Base-by-base conservation (phyloP, 2,797 vertebrate species). In the Rhabdomys pumilio region DNA sequence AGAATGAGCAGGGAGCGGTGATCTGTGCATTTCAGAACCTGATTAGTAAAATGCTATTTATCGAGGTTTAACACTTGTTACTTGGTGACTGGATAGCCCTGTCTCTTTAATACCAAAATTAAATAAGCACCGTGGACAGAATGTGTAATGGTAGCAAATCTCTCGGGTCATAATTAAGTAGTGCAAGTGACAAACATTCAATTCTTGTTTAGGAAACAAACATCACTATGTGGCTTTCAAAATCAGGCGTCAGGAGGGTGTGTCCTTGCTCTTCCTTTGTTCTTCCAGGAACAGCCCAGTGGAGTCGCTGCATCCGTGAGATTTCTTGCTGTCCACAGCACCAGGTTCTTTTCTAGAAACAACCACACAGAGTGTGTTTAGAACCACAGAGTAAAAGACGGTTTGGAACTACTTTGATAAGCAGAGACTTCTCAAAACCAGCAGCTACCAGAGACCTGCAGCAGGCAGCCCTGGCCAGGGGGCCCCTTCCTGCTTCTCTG, bases 121-220 rank as follows among this genome's bases (percentile, higher is more conserved):
- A 97, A 98, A 88, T n/a, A 55, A 61, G 24, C 81, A 38, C 65
- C 6, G 55, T 73, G 85, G 88, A 93, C 94, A 81, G 81, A 89
- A 95, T 73, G 92, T n/a, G 88, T 89, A 89, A 86, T n/a, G 87
- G 80, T 94, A 89, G 67, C 79, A 94, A 92, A 76, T 96, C 97
- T 97, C 96, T 93, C 72, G 95, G 96, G 97, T 95, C 95, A 88
- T 95, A 97, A 98, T 98, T 97, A 98, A 95, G 88, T 31, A 92
- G 89, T 14, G 44, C 72, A 92, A 97, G 81, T 97, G 96, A 97
- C 92, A 97, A 96, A 96, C 24, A 26, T 72, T 96, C 83, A 31
- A 2, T 72, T 82, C 73, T 76, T 87, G 79, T 96, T 97, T 89
- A 44, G 82, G 81, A 95, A 96, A 95, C 90, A 80, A 53, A 80